Evolutionary conservation across 2,113 vertebrate species (phyloP), one percentile per base, ranked within the genome.

Genomic region (Rissa tridactyla): DNA sequence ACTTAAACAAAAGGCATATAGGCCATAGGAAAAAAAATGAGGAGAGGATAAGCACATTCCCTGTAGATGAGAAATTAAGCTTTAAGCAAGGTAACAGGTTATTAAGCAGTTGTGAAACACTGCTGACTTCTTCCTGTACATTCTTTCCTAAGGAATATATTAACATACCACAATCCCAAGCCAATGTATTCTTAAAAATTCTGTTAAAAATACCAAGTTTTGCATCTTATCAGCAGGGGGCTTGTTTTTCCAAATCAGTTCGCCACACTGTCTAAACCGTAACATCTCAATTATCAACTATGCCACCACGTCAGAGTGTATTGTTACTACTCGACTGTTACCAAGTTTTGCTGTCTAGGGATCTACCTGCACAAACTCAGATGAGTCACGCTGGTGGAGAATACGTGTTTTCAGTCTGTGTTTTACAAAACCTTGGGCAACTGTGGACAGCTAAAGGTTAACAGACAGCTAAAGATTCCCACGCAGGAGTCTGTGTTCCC

Each of bases 301-400:
- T 22, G 15, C 26, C 69, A 68, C 11, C 32, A 51, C 0, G 0
- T 36, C 14, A 15, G 15, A n/a, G 47, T 6, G 11, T 3, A 25
- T 5, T 16, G 13, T 25, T 30, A 69, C 27, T 17, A 6, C 17
- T 34, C 9, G 1, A n/a, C 34, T 52, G 9, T 19, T 25, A 27
- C 4, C 54, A 42, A 12, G 15, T 13, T 13, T 18, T 55, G 46
- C 71, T 82, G 22, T n/a, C 42, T 25, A 54, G 18, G 46, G 36
- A 61, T 69, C 49, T 65, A 75, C 36, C 75, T 61, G 7, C 46
- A 60, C 25, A 17, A 79, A 36, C 15, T 46, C 69, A 38, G 3
- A 22, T 18, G 58, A 60, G n/a, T 71, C 21, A 14, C 0, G 0
- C 47, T 23, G 20, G 20, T n/a, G 5, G 32, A 54, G 15, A 49